phyloP scores from a whole-genome alignment of 1,140 invertebrate genomes.

The Acromyrmex heyeri region DNA sequence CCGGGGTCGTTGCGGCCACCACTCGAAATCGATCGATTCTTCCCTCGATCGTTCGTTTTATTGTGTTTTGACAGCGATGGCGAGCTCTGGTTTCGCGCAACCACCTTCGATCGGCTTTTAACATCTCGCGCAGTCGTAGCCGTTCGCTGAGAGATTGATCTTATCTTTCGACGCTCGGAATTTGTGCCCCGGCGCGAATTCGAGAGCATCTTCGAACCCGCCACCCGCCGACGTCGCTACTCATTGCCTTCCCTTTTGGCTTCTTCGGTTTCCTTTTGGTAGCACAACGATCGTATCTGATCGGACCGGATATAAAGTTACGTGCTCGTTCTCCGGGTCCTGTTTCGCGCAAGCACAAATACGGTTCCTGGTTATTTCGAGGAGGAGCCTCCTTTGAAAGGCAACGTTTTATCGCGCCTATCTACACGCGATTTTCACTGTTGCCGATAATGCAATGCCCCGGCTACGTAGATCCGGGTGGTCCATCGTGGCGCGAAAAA shows the following conservation, averaged over 20 bases:
- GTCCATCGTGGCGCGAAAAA: constrained; percentile 51
- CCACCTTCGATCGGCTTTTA: constrained; percentile 45
- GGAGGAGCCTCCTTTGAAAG: constrained; percentile 45
- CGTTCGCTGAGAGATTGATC: constrained; percentile 46
- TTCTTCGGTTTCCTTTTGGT: constrained; percentile 33
- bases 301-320: constrained; percentile 77
- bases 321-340: constrained; percentile 53
- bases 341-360: constrained; percentile 37
- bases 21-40: constrained; percentile 66
- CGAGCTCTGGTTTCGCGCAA: constrained; percentile 76
- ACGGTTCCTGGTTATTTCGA: constrained; percentile 64
- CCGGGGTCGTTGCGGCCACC: constrained; percentile 18
- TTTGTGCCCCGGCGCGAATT: constrained; percentile 47
- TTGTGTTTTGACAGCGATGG: constrained; percentile 82
- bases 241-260: constrained; percentile 22
- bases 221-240: not conserved
- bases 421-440: constrained; percentile 58
- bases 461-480: constrained; percentile 47
- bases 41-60: constrained; percentile 78
- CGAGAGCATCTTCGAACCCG: not conserved
- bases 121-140: constrained; percentile 3
- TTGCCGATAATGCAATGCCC: constrained; percentile 62
- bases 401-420: constrained; percentile 51
- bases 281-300: constrained; percentile 69
- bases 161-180: constrained; percentile 58